Base-by-base conservation (phyloP, 2,888 invertebrate genomes). In the Lysandra coridon region DNA sequence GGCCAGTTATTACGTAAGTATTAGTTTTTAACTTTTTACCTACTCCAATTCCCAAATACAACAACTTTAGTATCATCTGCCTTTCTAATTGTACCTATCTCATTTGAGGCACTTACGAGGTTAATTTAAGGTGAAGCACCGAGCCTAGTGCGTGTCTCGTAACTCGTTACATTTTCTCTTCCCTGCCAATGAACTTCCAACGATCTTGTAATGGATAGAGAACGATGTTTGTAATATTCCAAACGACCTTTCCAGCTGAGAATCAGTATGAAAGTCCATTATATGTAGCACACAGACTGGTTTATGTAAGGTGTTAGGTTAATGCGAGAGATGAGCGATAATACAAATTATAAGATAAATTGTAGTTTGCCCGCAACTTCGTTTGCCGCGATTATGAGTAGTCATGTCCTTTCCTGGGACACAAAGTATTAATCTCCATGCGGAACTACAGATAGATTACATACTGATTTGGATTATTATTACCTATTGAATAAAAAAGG, bases 141-240 rank as follows among this genome's bases (percentile, higher is more conserved):
- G 57, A 23, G 44, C 30, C 75, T 49, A 75, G 75, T 75, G 76
- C 76, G 76, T 76, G 76, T 57, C 57, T 49, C 75, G 75, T 75
- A 33, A 53, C 57, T 49, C 75, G 75, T 75, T 57, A 53, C 33
- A 76, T 76, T 76, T 76, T 76, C 76, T 76, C 76, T 33, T 76
- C 76, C 17, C 76, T 76, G 76, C 76, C 76, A 80, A 80, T 79
- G 80, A 80, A 78, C 78, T 73, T 75, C 78, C 82, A 85, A 84
- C 85, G 85, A 82, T 84, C 69, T 84, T 81, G 84, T 84, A 85
- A 85, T 84, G 85, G 85, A 83, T 84, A 84, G 69, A 37, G 69
- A 69, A 69, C 69, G 69, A 84, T 78, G 80, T 78, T 14, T 53
- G 76, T 76, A 76, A 76, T 76, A 76, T 75, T 53, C 12, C 30